Evolutionary conservation across 2,888 invertebrate species (phyloP), one percentile per base, ranked within the genome.

Genomic region (Acronicta alni): DNA sequence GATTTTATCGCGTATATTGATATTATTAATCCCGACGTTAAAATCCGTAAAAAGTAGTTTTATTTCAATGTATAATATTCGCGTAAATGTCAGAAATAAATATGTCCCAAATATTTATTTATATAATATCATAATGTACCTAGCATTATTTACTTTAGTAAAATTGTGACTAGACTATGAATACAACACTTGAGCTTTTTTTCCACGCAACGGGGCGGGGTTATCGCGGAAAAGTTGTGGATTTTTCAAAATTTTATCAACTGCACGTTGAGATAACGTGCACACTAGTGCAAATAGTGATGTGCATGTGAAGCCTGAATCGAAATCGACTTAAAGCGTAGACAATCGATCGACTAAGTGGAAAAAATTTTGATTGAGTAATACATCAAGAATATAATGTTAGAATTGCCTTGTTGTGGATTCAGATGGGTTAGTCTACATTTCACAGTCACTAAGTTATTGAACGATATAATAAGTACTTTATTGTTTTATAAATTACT

Each of bases 161-260:
- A 14, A 1, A 47, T 2, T 7, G 10, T 17, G 45, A 41, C 57
- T 16, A 0, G 43, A 81, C 91, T 93, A 93, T 90, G 73, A 77
- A 90, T 93, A 75, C 61, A 69, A 49, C 77, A 16, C 49, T 32
- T 62, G 82, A 92, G 91, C 92, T 93, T 94, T 94, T 92, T 93
- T 94, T 89, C 86, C 81, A 72, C 73, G 70, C 83, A 79, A 77
- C 82, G 83, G 81, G 81, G 81, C 85, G 89, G 87, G 94, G 94
- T 94, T 94, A 94, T 94, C 94, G 86, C 85, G 92, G 93, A 94
- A 94, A 94, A 94, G 93, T 93, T 86, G 87, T 84, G 88, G 81
- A 92, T 94, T 94, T 94, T 94, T 94, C 94, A 93, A 92, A 94
- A 93, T 94, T 94, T 94, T 94, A 94, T 94, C 94, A 84, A 85